Evolutionary conservation across 2,888 invertebrate genomes (phyloP).

Genomic region (Leptinotarsa peninsularis): DNA sequence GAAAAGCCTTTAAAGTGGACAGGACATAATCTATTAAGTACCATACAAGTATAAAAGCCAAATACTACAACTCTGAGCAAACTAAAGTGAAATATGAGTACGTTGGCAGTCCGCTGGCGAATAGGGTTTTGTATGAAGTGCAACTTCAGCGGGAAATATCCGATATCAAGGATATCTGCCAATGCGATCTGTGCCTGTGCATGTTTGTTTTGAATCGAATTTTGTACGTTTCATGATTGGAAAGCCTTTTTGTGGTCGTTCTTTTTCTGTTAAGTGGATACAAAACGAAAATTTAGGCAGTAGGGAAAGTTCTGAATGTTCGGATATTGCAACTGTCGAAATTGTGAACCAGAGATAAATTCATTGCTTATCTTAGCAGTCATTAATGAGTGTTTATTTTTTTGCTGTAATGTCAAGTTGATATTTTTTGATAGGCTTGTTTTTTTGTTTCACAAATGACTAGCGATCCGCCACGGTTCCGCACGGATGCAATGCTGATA

Average conservation of each 20-base stretch:
- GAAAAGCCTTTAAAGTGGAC: slow-evolving; percentile 48
- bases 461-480: too few relatives aligned
- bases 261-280: background rate
- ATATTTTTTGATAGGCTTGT: too few relatives aligned
- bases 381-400: too few relatives aligned
- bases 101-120: slow-evolving; percentile 22
- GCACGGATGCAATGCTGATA: too few relatives aligned
- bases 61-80: slow-evolving; percentile 52
- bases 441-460: too few relatives aligned
- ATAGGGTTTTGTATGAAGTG: slow-evolving; percentile 19
- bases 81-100: slow-evolving; percentile 54
- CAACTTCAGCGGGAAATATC: slow-evolving; percentile 12
- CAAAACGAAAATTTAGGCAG: background rate
- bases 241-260: background rate
- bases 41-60: slow-evolving; percentile 52
- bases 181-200: background rate
- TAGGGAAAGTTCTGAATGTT: background rate
- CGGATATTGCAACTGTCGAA: too few relatives aligned
- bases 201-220: background rate
- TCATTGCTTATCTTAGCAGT: too few relatives aligned
- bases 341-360: too few relatives aligned
- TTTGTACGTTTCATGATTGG: background rate
- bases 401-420: too few relatives aligned
- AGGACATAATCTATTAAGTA: slow-evolving; percentile 53
- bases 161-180: slow-evolving; percentile 4